These are phyloP conservation scores for Mellivora capensis DNA, from an alignment of 2,113 vertebrate genomes.

Conservation along the genomic window DNA sequence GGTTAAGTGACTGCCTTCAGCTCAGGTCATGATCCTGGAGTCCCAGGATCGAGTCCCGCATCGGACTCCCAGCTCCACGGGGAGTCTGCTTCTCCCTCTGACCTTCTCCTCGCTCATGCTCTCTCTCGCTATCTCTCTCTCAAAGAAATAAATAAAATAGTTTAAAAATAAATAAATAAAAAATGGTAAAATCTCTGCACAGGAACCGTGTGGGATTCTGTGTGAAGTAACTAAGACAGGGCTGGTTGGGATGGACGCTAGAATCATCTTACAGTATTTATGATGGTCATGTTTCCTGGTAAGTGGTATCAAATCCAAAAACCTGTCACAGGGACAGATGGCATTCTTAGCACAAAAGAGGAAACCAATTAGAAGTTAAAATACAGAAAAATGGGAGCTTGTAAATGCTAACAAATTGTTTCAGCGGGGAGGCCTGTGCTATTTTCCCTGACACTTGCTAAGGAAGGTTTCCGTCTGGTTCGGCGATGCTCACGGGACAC, in stretches of 20 bases:
- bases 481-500: background rate
- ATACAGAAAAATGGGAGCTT: constrained; percentile 50
- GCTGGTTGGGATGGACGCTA: background rate
- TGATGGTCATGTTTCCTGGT: constrained; percentile 56
- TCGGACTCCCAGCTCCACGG: too few relatives aligned
- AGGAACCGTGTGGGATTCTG: background rate
- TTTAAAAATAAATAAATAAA: too few relatives aligned
- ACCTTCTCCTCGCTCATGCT: too few relatives aligned
- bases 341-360: constrained; percentile 66
- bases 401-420: constrained; percentile 52
- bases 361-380: constrained; percentile 70
- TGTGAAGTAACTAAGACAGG: background rate
- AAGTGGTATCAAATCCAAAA: constrained; percentile 65
- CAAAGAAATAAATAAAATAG: too few relatives aligned
- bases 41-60: too few relatives aligned
- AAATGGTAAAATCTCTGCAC: background rate
- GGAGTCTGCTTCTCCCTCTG: too few relatives aligned
- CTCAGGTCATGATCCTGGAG: too few relatives aligned
- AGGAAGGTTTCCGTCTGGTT: background rate
- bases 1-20: too few relatives aligned
- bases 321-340: constrained; percentile 74
- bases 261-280: background rate
- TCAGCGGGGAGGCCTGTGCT: background rate
- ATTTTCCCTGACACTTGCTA: background rate
- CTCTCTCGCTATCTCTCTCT: too few relatives aligned